A percentile compares a stretch with the other conserved stretches of the same genome.
phyloP scores from a whole-genome alignment of 2,797 vertebrate genomes.

The Amblyraja radiata region DNA sequence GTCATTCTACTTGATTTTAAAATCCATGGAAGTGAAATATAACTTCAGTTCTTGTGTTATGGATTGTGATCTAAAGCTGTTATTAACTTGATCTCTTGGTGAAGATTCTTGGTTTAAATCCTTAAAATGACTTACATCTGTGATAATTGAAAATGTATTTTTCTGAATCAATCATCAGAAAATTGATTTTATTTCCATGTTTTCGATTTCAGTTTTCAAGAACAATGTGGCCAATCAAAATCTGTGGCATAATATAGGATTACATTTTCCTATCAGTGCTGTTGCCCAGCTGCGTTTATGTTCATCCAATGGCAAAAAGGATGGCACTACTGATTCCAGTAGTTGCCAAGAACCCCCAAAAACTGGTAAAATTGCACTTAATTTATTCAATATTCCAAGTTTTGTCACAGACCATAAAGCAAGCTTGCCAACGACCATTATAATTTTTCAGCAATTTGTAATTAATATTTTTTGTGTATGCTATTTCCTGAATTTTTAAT shows the following conservation, averaged over 20 bases:
- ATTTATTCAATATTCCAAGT: not conserved
- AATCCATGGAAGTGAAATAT: not conserved
- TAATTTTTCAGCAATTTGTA: not conserved
- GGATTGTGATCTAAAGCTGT: not conserved
- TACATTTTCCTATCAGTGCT: slow-evolving; percentile 56
- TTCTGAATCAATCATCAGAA: too few species aligned
- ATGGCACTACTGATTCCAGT: slow-evolving; percentile 46
- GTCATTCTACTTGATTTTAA: not conserved
- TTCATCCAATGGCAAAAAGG: slow-evolving; percentile 70
- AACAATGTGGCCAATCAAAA: slow-evolving; percentile 55
- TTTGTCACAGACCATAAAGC: not conserved
- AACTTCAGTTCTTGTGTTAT: not conserved
- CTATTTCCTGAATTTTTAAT: not conserved
- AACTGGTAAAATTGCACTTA: slow-evolving; percentile 6
- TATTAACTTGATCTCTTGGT: not conserved
- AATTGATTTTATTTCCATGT: not conserved
- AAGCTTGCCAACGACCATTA: too few species aligned
- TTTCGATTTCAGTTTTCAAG: slow-evolving; percentile 66
- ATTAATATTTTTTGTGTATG: not conserved
- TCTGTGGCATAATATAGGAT: slow-evolving; percentile 58
- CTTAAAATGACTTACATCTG: not conserved
- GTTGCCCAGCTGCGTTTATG: slow-evolving; percentile 71
- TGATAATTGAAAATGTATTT: not conserved
- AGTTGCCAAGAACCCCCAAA: not conserved
- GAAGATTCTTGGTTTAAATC: not conserved